Percentiles rank a stretch among this genome's conserved stretches.
These are phyloP conservation scores for Rhyacophila evoluta DNA, from an alignment of 2,888 invertebrate species.

Conservation along the genomic window DNA sequence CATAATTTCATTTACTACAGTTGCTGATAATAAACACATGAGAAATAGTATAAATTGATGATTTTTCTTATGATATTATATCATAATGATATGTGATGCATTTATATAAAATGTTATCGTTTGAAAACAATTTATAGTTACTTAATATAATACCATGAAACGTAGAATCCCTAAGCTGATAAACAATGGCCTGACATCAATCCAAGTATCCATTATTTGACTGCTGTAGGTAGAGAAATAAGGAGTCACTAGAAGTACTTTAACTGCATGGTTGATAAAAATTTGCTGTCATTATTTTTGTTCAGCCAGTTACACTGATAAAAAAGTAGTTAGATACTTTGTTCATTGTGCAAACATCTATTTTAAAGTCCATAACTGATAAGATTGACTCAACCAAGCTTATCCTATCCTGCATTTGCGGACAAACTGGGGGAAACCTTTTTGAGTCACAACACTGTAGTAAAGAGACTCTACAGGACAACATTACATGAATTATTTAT, in stretches of 20 bases:
- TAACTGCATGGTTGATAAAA: not conserved
- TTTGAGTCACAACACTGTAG: not conserved
- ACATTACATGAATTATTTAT: too few relatives aligned
- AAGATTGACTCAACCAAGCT: not conserved
- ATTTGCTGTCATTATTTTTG: not conserved
- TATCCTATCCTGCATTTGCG: not conserved
- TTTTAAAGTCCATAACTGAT: slow-evolving; percentile 8
- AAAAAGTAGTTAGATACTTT: not conserved
- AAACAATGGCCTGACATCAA: too few relatives aligned
- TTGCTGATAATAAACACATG: too few relatives aligned
- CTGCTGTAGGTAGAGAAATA: not conserved
- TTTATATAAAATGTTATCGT: too few relatives aligned
- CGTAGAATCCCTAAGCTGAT: too few relatives aligned
- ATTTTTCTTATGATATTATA: too few relatives aligned
- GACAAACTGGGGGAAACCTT: not conserved
- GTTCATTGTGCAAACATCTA: slow-evolving; percentile 7
- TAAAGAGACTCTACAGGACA: not conserved
- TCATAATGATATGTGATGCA: too few relatives aligned
- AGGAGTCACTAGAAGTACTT: not conserved
- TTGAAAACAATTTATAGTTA: too few relatives aligned
- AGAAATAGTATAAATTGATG: too few relatives aligned
- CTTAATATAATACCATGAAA: too few relatives aligned
- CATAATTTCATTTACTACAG: too few relatives aligned
- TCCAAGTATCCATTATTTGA: too few relatives aligned
- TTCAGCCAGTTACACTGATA: not conserved